A percentile compares a stretch with the other conserved stretches of the same genome.
Evolutionary conservation across 2,888 invertebrate genomes (phyloP).

Genomic region (Syritta pipiens): DNA sequence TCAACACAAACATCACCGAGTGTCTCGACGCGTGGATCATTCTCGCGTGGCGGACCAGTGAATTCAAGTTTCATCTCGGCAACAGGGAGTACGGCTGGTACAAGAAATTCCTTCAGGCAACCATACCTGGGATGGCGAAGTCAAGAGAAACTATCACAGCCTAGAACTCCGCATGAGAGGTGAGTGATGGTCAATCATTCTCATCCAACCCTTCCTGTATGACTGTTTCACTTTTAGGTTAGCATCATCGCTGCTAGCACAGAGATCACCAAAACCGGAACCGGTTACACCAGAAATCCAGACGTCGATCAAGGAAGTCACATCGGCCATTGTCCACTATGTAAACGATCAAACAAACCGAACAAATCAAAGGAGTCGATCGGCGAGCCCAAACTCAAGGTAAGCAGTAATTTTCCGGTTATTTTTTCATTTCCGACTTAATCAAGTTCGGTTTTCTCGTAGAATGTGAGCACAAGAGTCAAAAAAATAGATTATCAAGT

Average conservation of each 20-base stretch:
- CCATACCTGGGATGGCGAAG: slow-evolving; percentile 95
- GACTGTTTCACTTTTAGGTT: slow-evolving; percentile 79
- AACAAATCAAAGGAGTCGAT: slow-evolving; percentile 79
- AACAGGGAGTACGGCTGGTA: slow-evolving; percentile 84
- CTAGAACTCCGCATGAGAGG: slow-evolving; percentile 92
- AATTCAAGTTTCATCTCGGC: slow-evolving; percentile 81
- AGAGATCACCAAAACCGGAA: slow-evolving; percentile 78
- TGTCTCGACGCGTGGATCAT: slow-evolving; percentile 86
- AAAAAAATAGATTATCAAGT: slow-evolving; percentile 40
- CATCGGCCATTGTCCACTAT: slow-evolving; percentile 95
- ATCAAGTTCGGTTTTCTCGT: slow-evolving; percentile 5
- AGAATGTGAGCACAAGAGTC: slow-evolving; percentile 63
- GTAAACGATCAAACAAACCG: slow-evolving; percentile 86
- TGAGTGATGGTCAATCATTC: slow-evolving; percentile 71
- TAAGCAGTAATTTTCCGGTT: slow-evolving; percentile 70
- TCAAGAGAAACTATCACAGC: slow-evolving; percentile 89
- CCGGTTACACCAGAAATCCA: slow-evolving; percentile 84
- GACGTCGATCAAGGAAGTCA: slow-evolving; percentile 94
- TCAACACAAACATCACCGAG: slow-evolving; percentile 87
- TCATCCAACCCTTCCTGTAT: neutral
- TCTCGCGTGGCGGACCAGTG: slow-evolving; percentile 81
- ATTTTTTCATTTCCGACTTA: neutral
- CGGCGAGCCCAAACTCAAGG: slow-evolving; percentile 79
- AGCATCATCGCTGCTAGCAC: slow-evolving; percentile 84
- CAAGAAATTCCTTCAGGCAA: slow-evolving; percentile 85